Percentiles rank a stretch among this genome's conserved stretches.
Conservation (phyloP, 2,797 vertebrate species). For the Halcyon leucocephala region DNA sequence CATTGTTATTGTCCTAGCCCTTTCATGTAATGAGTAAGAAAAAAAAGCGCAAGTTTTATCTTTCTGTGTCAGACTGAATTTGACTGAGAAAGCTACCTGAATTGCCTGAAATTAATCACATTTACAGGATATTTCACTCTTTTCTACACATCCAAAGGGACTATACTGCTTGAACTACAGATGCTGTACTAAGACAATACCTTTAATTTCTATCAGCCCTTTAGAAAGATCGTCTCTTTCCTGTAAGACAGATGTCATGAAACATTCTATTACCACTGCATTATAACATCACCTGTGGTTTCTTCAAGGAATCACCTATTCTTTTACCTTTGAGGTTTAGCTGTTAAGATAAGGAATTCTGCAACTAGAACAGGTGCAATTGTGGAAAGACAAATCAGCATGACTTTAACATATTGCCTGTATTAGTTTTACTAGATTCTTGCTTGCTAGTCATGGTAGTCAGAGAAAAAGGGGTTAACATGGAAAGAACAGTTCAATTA, state of each 20-base stretch:
- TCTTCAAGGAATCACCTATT: background rate
- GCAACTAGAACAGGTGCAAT: background rate
- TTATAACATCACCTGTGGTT: background rate
- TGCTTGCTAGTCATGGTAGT: background rate
- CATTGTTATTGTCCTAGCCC: background rate
- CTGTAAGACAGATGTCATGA: background rate
- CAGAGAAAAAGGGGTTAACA: background rate
- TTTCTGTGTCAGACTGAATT: slow-evolving; percentile 1
- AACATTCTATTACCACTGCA: background rate
- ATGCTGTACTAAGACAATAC: background rate
- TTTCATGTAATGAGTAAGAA: slow-evolving; percentile 4
- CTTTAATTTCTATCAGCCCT: background rate
- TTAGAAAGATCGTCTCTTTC: background rate
- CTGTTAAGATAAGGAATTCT: background rate
- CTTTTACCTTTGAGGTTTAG: background rate
- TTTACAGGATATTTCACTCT: background rate
- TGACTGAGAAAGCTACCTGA: background rate
- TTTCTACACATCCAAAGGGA: background rate
- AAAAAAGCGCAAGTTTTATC: background rate
- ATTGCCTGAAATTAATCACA: slow-evolving; percentile 13
- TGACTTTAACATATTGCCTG: background rate
- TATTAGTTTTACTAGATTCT: background rate
- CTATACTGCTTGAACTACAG: background rate
- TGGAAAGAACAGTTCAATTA: background rate
- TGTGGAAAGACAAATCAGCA: background rate